Percentiles rank a stretch among this genome's conserved stretches.
phyloP scores from a whole-genome alignment of 2,888 invertebrate species.

The Allophyes oxyacanthae region DNA sequence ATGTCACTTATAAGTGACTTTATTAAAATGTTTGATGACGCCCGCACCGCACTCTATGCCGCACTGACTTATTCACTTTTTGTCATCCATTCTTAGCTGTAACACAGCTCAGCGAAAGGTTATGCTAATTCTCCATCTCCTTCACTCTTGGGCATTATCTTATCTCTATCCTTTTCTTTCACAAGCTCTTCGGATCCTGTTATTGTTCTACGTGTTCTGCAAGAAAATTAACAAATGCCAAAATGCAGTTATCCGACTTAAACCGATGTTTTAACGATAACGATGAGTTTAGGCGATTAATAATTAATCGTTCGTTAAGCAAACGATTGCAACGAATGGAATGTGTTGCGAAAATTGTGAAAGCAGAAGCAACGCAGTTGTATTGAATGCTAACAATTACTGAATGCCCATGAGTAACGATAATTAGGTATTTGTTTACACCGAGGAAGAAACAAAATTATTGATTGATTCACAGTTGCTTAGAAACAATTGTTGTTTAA shows the following conservation, averaged over 20 bases:
- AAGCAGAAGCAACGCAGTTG: slow-evolving; percentile 16
- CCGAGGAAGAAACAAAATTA: too few relatives aligned
- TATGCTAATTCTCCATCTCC: slow-evolving; percentile 71
- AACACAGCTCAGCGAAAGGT: slow-evolving; percentile 83
- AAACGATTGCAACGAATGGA: slow-evolving; percentile 24
- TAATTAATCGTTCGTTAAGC: slow-evolving; percentile 31
- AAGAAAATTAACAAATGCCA: slow-evolving; percentile 73
- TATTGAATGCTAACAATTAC: slow-evolving; percentile 3
- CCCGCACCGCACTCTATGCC: slow-evolving; percentile 80
- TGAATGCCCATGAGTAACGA: slow-evolving; percentile 7
- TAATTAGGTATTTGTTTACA: background rate
- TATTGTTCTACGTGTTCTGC: slow-evolving; percentile 83
- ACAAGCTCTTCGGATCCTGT: slow-evolving; percentile 77
- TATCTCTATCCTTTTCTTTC: slow-evolving; percentile 64
- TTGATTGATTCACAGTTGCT: too few relatives aligned
- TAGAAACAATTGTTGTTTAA: too few relatives aligned
- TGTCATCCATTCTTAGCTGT: slow-evolving; percentile 82
- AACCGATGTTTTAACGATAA: slow-evolving; percentile 19
- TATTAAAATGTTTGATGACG: slow-evolving; percentile 69
- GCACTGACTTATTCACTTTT: slow-evolving; percentile 85
- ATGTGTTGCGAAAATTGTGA: slow-evolving; percentile 31
- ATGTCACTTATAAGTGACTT: slow-evolving; percentile 79
- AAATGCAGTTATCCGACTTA: slow-evolving; percentile 60
- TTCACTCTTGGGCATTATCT: slow-evolving; percentile 59
- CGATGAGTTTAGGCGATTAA: slow-evolving; percentile 17